Percentiles rank a stretch among this genome's conserved stretches.
Conservation (phyloP, 2,888 invertebrate species). For the Platerodrilus igneus region DNA sequence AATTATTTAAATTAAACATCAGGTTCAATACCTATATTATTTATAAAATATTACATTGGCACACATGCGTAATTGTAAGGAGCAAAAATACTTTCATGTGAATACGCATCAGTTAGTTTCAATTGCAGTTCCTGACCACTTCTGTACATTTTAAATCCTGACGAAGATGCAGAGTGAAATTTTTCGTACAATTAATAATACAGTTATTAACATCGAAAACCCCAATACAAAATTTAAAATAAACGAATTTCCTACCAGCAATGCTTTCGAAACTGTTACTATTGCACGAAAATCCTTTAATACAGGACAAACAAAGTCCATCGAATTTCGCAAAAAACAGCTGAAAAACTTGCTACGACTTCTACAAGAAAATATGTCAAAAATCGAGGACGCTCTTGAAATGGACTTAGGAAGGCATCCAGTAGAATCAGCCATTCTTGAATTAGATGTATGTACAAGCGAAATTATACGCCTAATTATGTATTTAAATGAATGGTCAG, state of each 20-base stretch:
- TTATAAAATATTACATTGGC: too few species aligned
- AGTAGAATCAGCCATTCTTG: slow-evolving; percentile 74
- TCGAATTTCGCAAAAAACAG: slow-evolving; percentile 79
- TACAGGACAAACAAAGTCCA: slow-evolving; percentile 72
- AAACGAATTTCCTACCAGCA: not conserved
- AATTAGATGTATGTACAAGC: slow-evolving; percentile 72
- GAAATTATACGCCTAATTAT: slow-evolving; percentile 69
- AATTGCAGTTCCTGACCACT: too few species aligned
- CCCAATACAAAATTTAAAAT: not conserved
- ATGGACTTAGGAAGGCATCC: slow-evolving; percentile 77
- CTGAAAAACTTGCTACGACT: slow-evolving; percentile 68
- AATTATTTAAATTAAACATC: too few species aligned
- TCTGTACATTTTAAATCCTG: too few species aligned
- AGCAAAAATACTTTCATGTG: too few species aligned
- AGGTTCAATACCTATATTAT: too few species aligned
- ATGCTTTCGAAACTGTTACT: slow-evolving; percentile 46
- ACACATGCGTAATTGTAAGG: too few species aligned
- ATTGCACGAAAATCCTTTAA: slow-evolving; percentile 70
- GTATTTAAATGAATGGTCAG: slow-evolving; percentile 73
- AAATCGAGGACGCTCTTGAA: slow-evolving; percentile 69
- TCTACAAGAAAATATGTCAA: slow-evolving; percentile 73
- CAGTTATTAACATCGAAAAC: slow-evolving; percentile 10
- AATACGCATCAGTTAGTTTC: too few species aligned
- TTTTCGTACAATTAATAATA: too few species aligned
- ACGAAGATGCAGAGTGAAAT: too few species aligned